Conservation (phyloP, 2,888 invertebrate species). For the Pachycephus smyrnensis region DNA sequence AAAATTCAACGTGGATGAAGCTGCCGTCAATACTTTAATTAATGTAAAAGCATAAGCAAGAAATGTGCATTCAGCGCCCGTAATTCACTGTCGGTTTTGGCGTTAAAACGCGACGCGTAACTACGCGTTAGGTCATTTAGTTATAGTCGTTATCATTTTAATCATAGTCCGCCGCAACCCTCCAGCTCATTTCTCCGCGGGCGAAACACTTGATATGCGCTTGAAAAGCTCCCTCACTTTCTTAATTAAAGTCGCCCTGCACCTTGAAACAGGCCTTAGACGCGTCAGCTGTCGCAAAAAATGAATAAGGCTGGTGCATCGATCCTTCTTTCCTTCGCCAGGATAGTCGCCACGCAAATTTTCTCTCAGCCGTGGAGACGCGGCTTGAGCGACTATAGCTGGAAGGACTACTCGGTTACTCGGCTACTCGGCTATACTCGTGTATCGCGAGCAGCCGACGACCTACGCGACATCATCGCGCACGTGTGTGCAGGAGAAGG, state of each 20-base stretch:
- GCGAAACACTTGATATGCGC: constrained; percentile 31
- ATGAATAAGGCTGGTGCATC: background rate
- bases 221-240: constrained; percentile 44
- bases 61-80: background rate
- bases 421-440: background rate
- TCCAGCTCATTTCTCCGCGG: background rate
- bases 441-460: background rate
- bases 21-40: background rate
- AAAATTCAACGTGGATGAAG: background rate
- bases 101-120: background rate
- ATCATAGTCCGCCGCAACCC: background rate
- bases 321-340: background rate
- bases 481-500: background rate
- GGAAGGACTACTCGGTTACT: constrained; percentile 5
- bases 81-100: background rate
- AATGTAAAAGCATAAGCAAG: background rate
- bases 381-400: background rate
- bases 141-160: background rate
- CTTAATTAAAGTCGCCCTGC: constrained; percentile 51
- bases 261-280: constrained; percentile 11
- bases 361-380: no score
- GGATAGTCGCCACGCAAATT: no score
- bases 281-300: constrained; percentile 47
- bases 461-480: background rate
- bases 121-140: background rate